Percentiles rank a stretch among this genome's conserved stretches.
phyloP scores from a whole-genome alignment of 2,888 invertebrate genomes.

The Mesochorus sp. region DNA sequence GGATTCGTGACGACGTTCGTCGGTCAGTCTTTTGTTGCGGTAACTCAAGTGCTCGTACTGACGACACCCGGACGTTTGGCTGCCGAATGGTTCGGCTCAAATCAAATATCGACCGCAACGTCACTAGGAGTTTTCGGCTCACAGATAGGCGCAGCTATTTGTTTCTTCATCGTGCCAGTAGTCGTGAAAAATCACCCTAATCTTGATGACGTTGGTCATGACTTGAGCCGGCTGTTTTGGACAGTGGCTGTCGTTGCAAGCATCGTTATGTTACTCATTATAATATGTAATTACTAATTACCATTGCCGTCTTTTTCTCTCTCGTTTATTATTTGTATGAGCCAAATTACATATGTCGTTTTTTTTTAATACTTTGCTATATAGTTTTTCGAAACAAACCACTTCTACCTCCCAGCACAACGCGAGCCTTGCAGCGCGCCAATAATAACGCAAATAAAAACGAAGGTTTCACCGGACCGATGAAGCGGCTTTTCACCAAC shows the following conservation, averaged over 20 bases:
- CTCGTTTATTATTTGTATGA: neutral
- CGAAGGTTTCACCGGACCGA: conserved; percentile 74
- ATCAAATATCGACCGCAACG: conserved; percentile 86
- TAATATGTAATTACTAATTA: conserved; percentile 80
- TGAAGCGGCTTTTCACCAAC: conserved; percentile 84
- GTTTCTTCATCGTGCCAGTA: conserved; percentile 87
- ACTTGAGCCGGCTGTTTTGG: conserved; percentile 75
- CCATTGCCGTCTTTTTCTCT: neutral
- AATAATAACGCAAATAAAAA: conserved; percentile 57
- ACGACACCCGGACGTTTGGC: conserved; percentile 87
- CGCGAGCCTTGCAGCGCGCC: conserved; percentile 73
- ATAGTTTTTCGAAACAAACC: conserved; percentile 85
- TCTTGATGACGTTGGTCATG: conserved; percentile 81
- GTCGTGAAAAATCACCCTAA: conserved; percentile 82
- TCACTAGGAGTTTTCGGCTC: conserved; percentile 89
- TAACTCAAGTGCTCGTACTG: conserved; percentile 84
- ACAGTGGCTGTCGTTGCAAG: conserved; percentile 82
- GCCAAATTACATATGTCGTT: neutral
- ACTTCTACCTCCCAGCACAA: conserved; percentile 83
- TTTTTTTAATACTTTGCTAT: neutral
- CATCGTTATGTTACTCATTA: conserved; percentile 84
- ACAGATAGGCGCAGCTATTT: conserved; percentile 88
- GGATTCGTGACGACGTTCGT: conserved; percentile 86
- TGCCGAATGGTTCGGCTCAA: conserved; percentile 87
- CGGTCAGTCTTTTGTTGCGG: conserved; percentile 84